Conservation (phyloP, 2,113 vertebrate species). For the Gadus macrocephalus region DNA sequence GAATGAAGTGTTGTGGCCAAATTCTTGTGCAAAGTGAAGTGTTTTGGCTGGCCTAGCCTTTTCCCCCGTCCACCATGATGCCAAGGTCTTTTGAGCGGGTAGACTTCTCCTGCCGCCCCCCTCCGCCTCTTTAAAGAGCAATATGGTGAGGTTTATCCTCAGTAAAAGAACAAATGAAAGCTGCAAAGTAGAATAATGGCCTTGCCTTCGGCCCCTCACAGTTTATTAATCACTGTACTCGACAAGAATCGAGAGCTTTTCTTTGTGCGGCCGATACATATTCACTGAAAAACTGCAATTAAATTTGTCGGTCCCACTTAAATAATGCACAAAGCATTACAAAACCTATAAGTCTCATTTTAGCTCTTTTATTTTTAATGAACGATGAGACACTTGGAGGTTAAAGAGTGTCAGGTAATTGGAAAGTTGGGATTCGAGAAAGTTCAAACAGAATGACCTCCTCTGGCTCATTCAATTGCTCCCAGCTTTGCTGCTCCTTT, state of each 20-base stretch:
- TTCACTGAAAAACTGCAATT: conserved; percentile 32
- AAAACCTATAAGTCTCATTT: conserved; percentile 13
- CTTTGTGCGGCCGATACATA: conserved; percentile 30
- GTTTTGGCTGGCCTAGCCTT: too few relatives aligned
- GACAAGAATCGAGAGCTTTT: conserved; percentile 29
- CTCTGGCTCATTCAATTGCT: not conserved
- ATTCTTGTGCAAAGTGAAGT: too few relatives aligned
- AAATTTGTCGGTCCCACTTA: conserved; percentile 26
- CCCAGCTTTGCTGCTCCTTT: not conserved
- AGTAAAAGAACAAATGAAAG: conserved; percentile 40
- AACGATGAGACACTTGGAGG: not conserved
- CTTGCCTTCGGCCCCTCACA: conserved; percentile 22
- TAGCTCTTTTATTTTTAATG: conserved; percentile 8
- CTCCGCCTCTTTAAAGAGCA: conserved; percentile 1
- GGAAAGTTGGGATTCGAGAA: not conserved
- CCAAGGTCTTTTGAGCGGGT: too few relatives aligned
- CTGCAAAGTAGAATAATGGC: conserved; percentile 27
- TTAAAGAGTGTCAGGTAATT: not conserved
- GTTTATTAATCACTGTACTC: conserved; percentile 41
- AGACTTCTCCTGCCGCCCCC: conserved; percentile 20
- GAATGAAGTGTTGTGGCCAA: too few relatives aligned
- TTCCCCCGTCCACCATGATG: too few relatives aligned
- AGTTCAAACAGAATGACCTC: too few relatives aligned
- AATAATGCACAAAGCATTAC: conserved; percentile 9
- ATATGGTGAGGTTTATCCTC: conserved; percentile 3